Evolutionary conservation across 2,113 vertebrate species (phyloP), one percentile per base, ranked within the genome.

Genomic region (Tenebrosternarchus preto): DNA sequence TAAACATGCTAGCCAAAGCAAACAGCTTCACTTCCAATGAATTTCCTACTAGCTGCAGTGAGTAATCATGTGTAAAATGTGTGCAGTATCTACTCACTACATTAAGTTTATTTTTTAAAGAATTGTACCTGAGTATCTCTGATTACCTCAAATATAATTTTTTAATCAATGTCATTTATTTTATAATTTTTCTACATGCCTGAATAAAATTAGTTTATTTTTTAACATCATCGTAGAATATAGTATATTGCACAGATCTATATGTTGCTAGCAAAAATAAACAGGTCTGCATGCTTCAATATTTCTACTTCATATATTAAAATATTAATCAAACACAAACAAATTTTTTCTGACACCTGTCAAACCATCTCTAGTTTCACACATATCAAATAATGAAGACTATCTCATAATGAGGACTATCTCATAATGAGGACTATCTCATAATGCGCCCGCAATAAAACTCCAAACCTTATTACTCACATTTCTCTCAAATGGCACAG

Each of bases 401-500:
- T 82, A 55, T 77, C n/a, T 80, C 73, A 63, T 24, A 27, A 77
- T 27, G 64, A n/a, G n/a, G n/a, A n/a, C n/a, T 74, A 81, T 83
- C 64, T 60, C 60, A 83, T 68, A 86, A 25, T 33, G 15, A 27
- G 82, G 9, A 70, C 70, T 82, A 55, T 77, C n/a, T 80, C 73
- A 63, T 24, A 27, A 77, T 27, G 64, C 83, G 74, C 60, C 57
- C 59, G 39, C 78, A 56, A 59, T 59, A n/a, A 59, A 59, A 19
- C 56, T 59, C 56, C 29, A 33, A 16, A 29, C 88, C 80, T 85
- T 78, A 86, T 91, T 85, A 87, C 86, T 88, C 39, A 64, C 86
- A 84, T 82, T 78, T 59, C 77, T 59, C 79, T 80, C 80, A 91
- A 92, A 88, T 88, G 80, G 70, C 76, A 88, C 90, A 81, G 11